Base-by-base conservation (phyloP, 2,888 invertebrate species). In the Nymphalis urticae region DNA sequence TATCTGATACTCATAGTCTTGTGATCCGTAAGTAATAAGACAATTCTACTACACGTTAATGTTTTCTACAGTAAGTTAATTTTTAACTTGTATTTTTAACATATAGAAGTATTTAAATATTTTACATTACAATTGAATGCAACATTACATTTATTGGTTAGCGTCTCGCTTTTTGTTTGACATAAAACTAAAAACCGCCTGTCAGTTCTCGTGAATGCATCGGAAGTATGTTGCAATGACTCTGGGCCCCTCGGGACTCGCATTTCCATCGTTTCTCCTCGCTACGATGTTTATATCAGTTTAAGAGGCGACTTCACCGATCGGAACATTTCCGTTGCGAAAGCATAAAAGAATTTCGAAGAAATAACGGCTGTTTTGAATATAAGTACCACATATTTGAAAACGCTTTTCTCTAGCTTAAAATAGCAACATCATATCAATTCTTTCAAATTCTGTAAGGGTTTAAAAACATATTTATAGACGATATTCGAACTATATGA, bases 251-350 rank as follows among this genome's bases (percentile, higher is more conserved):
- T 75, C 77, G 73, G 75, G 80, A 79, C 76, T 72, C 77, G 76
- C 75, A 68, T 76, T 74, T 70, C 66, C 71, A 70, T 67, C 72
- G 64, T 72, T 72, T 66, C 74, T 65, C 69, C 19, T 50, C 60
- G 62, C 68, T 71, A 69, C 78, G 79, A 82, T 85, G 84, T 85
- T 88, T 87, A 83, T 89, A 90, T 91, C 88, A 85, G 85, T 88
- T 80, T 85, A 84, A 84, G 82, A 84, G 81, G 77, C 81, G 82
- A 86, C 84, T 88, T 82, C 87, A 82, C 82, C 81, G 86, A 86
- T 86, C 85, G 79, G 76, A 80, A 78, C 80, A 75, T 82, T 86
- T 87, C 82, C 85, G 86, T 82, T 80, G 75, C 76, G 75, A 80
- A 75, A 72, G 75, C 74, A 82, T 85, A 85, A 86, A 88, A 80